Evolutionary conservation across 2,797 vertebrate genomes (phyloP).

Genomic region (Chaetophractus vellerosus): DNA sequence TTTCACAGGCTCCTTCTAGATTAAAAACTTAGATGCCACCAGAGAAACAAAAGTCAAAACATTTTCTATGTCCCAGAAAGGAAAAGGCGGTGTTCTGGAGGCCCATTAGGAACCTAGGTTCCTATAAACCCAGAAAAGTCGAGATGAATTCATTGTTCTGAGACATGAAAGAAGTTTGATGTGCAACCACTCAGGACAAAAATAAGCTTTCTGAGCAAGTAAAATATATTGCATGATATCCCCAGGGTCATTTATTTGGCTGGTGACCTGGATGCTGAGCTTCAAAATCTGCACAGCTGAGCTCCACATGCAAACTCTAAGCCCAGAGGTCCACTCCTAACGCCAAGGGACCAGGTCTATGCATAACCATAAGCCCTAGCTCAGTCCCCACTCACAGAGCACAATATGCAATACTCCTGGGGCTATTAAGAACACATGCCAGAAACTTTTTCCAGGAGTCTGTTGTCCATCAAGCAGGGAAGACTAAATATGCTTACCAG

Average conservation of each 20-base stretch:
- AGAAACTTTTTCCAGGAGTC: constrained; percentile 7
- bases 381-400: not conserved
- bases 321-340: not conserved
- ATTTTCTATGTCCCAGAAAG: not conserved
- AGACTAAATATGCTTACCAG: constrained; percentile 56
- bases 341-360: not conserved
- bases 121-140: not conserved
- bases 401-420: not conserved
- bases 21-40: not conserved
- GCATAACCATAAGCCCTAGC: not conserved
- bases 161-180: constrained; percentile 16
- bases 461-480: constrained; percentile 38
- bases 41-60: not conserved
- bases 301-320: not conserved
- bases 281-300: not conserved
- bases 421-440: not conserved
- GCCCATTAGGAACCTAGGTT: not conserved
- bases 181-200: constrained; percentile 9
- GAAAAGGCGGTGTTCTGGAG: not conserved
- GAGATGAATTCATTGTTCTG: not conserved
- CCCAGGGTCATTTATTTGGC: not conserved
- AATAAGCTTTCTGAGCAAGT: constrained; percentile 52
- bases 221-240: constrained; percentile 40
- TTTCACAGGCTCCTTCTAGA: not conserved
- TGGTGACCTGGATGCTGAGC: not conserved